A percentile compares a stretch with the other conserved stretches of the same genome.
Evolutionary conservation across 2,797 vertebrate genomes (phyloP).

Genomic region (Anas flavirostris): DNA sequence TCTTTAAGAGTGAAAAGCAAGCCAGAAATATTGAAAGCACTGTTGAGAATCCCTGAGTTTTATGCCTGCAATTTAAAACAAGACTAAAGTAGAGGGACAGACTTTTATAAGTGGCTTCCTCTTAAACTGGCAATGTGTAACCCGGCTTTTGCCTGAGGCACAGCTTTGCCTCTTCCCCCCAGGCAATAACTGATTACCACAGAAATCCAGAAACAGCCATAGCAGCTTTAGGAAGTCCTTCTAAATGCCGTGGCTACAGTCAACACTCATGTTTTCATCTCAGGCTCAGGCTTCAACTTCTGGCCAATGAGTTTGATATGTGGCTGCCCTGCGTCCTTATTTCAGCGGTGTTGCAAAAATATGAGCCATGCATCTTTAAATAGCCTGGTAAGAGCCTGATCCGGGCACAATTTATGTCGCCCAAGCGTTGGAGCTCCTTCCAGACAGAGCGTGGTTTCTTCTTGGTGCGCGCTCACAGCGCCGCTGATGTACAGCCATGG

Average conservation of each 20-base stretch:
- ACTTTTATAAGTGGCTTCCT: background rate
- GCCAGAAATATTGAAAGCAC: background rate
- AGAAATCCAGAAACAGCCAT: background rate
- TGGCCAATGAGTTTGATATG: background rate
- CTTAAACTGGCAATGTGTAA: background rate
- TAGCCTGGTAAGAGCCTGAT: background rate
- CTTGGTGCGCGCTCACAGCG: accelerated
- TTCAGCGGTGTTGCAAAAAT: background rate
- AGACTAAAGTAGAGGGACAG: background rate
- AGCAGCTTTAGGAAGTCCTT: background rate
- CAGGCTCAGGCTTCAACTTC: background rate
- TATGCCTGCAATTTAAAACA: background rate
- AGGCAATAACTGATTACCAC: background rate
- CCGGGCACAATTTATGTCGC: background rate
- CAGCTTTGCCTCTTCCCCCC: background rate
- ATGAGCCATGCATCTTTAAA: background rate
- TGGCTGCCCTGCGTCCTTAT: background rate
- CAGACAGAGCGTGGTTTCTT: background rate
- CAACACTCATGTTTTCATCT: background rate
- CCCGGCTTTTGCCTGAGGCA: background rate
- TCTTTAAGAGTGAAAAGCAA: background rate
- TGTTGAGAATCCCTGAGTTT: background rate
- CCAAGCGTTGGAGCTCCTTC: background rate
- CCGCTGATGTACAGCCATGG: background rate
- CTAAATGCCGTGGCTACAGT: background rate